These are phyloP conservation scores for Drosophila fungiperda DNA, from an alignment of 2,888 invertebrate species.

Conservation along the genomic window DNA sequence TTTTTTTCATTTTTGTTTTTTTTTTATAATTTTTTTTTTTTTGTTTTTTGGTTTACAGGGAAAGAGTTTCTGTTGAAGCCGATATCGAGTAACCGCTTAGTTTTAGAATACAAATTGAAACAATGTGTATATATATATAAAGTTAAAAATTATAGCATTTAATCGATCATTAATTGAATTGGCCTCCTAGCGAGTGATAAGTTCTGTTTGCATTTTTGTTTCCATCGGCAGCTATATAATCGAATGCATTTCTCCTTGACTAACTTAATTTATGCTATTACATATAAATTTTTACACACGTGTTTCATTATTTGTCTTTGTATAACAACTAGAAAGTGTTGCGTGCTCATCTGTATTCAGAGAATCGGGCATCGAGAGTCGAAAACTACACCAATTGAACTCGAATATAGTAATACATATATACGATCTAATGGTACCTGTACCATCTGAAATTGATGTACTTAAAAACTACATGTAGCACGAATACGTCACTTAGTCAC, in stretches of 20 bases:
- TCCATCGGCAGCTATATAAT: constrained; percentile 57
- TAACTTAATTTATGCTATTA: constrained; percentile 80
- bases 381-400: constrained; percentile 44
- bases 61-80: constrained; percentile 56
- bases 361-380: constrained; percentile 12
- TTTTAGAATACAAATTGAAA: constrained; percentile 62
- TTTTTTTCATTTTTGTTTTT: background rate
- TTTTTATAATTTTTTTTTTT: constrained; percentile 11
- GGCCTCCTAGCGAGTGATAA: constrained; percentile 68
- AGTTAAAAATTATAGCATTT: constrained; percentile 50
- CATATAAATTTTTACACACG: constrained; percentile 74
- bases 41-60: constrained; percentile 33
- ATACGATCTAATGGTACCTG: constrained; percentile 23
- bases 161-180: constrained; percentile 55
- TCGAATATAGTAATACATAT: constrained; percentile 46
- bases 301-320: constrained; percentile 77
- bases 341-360: constrained; percentile 43
- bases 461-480: constrained; percentile 63
- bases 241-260: constrained; percentile 70
- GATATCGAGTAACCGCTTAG: constrained; percentile 55
- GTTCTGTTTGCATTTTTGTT: constrained; percentile 56
- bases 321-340: constrained; percentile 77
- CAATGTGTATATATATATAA: constrained; percentile 45
- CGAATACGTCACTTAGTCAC: constrained; percentile 48
- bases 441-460: constrained; percentile 40